Base-by-base conservation (phyloP, 2,888 invertebrate species). In the Agrochola macilenta region DNA sequence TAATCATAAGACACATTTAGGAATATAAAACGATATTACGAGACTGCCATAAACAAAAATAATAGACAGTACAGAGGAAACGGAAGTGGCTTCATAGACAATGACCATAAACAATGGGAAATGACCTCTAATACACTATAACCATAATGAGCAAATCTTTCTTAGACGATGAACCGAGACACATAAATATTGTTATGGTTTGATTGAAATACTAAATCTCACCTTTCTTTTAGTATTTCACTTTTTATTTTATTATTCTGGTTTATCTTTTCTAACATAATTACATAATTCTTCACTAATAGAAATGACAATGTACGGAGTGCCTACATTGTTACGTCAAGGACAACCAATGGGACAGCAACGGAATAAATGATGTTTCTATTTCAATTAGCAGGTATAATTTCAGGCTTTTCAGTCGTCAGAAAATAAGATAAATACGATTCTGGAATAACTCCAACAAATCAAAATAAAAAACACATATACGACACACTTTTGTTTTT, bases 71-170 rank as follows among this genome's bases (percentile, higher is more conserved):
- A 66, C 61, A 64, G 57, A 73, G 72, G 81, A 73, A 81, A 76
- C 74, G 74, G 78, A 75, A 80, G 74, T 76, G 78, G 64, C 64
- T 77, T 64, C 69, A 80, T 76, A 86, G 76, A 64, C 73, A 68
- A 80, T 86, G 69, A 66, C 69, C 83, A 74, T 81, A 85, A 81
- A 80, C 76, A 83, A 83, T 75, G 43, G 71, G 65, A 79, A 77
- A 83, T 78, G 58, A 82, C 78, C 76, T 74, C 71, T 84, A 85
- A 76, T 84, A 76, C 69, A 39, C 65, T 60, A 63, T 74, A 74
- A 85, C 23, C 71, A 85, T 82, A 76, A 85, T 75, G 74, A 75
- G 43, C 63, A 63, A 75, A 81, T 74, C 12, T 81, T 74, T 65
- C 26, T 46, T 35, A 58, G 43, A 74, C 43, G 26, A 43, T 58